A percentile compares a stretch with the other conserved stretches of the same genome.
Conservation (phyloP, 2,888 invertebrate species). For the Chrysotoxum bicinctum region DNA sequence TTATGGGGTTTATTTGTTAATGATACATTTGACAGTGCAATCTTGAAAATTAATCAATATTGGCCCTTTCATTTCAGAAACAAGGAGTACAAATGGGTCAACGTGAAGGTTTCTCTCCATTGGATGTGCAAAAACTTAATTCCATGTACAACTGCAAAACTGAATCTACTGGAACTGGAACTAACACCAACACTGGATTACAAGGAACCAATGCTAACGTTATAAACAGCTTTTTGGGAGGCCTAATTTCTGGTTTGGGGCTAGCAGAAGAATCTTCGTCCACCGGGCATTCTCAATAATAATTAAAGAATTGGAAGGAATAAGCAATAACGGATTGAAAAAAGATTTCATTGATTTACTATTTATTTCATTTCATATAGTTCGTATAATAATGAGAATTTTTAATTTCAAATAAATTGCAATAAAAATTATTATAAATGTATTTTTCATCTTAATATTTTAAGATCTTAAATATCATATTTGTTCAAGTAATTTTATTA, state of each 20-base stretch:
- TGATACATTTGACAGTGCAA: not conserved
- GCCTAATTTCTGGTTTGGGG: constrained; percentile 78
- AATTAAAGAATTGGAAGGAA: not conserved
- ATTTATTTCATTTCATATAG: constrained; percentile 57
- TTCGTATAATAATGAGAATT: not conserved
- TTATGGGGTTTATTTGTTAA: not conserved
- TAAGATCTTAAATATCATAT: no score
- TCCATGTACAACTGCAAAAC: constrained; percentile 87
- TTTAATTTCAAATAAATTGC: not conserved
- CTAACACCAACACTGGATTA: constrained; percentile 38
- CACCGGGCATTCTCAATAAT: constrained; percentile 10
- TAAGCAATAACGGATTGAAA: not conserved
- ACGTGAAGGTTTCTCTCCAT: constrained; percentile 87
- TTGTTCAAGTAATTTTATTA: no score
- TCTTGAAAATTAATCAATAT: not conserved
- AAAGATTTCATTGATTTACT: constrained; percentile 16
- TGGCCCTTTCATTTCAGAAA: constrained; percentile 72
- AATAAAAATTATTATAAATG: not conserved
- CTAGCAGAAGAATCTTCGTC: constrained; percentile 75
- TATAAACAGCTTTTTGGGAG: constrained; percentile 78
- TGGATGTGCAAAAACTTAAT: constrained; percentile 88
- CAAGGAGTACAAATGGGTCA: constrained; percentile 85
- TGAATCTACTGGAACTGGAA: constrained; percentile 27
- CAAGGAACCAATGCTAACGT: constrained; percentile 68
- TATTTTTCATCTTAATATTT: no score